Conservation (phyloP, 2,888 invertebrate species). For the Eupeodes luniger region DNA sequence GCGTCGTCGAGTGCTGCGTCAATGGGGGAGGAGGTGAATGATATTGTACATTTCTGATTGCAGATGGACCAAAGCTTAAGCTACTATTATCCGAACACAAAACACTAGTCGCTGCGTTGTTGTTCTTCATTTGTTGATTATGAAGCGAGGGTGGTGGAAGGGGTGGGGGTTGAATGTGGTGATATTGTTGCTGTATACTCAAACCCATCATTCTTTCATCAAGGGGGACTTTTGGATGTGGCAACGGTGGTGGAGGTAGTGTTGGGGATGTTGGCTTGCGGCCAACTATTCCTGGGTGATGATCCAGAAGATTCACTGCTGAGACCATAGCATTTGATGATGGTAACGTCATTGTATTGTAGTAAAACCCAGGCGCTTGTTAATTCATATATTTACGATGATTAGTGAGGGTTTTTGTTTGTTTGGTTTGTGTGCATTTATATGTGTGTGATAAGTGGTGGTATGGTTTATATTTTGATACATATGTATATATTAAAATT, state of each 20-base stretch:
- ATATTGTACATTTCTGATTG: conserved; percentile 65
- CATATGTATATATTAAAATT: background rate
- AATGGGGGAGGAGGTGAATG: conserved; percentile 81
- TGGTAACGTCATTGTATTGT: conserved; percentile 79
- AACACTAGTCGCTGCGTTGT: conserved; percentile 40
- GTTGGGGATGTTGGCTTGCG: conserved; percentile 78
- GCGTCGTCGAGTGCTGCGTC: conserved; percentile 45
- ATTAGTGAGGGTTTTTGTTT: background rate
- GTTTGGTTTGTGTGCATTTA: conserved; percentile 34
- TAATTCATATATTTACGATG: background rate
- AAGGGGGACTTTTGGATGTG: conserved; percentile 78
- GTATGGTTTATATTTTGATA: background rate
- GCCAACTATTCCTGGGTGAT: conserved; percentile 52
- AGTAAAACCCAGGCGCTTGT: conserved; percentile 67
- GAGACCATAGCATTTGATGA: conserved; percentile 71
- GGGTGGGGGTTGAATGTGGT: conserved; percentile 52
- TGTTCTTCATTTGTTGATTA: conserved; percentile 64
- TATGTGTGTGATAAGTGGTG: conserved; percentile 27
- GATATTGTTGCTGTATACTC: conserved; percentile 81
- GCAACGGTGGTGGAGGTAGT: conserved; percentile 69
- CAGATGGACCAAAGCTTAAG: conserved; percentile 67
- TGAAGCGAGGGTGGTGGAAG: conserved; percentile 58
- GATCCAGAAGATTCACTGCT: conserved; percentile 41
- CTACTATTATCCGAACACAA: conserved; percentile 78
- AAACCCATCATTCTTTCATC: conserved; percentile 78